A percentile compares a stretch with the other conserved stretches of the same genome.
These are phyloP conservation scores for Myotis vivesi DNA, from an alignment of 2,797 vertebrate species.

Conservation along the genomic window DNA sequence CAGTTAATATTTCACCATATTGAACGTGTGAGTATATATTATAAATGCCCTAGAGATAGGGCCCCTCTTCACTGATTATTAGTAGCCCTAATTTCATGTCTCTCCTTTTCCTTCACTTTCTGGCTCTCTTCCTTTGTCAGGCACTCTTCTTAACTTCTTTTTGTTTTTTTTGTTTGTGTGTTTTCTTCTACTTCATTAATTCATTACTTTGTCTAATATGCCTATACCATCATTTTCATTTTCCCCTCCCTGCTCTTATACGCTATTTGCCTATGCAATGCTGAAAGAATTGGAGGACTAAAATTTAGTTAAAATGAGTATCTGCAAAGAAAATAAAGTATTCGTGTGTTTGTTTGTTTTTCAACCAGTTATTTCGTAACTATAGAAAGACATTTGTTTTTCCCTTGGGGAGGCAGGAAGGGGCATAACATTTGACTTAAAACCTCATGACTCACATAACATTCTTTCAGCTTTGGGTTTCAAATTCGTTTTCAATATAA, in stretches of 20 bases:
- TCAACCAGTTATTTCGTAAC: not conserved
- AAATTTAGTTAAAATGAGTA: not conserved
- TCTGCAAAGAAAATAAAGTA: not conserved
- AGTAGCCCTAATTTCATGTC: not conserved
- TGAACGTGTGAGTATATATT: not conserved
- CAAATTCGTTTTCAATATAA: not conserved
- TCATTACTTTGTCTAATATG: not conserved
- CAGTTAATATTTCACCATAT: constrained; percentile 52
- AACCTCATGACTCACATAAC: not conserved
- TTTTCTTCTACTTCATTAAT: not conserved
- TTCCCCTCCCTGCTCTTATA: not conserved
- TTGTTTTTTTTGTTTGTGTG: not conserved
- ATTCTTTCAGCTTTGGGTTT: not conserved
- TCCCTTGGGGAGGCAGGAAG: not conserved
- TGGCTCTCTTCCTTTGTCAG: not conserved
- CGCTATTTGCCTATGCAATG: not conserved
- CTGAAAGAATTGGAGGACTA: not conserved
- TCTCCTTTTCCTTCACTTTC: not conserved
- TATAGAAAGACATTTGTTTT: not conserved
- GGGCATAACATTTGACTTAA: not conserved
- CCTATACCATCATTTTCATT: not conserved
- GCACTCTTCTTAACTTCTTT: not conserved
- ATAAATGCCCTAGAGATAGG: not conserved
- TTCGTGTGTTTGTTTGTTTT: not conserved
- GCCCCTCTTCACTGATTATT: not conserved